Base-by-base conservation (phyloP, 2,888 invertebrate genomes). In the Operophtera brumata region DNA sequence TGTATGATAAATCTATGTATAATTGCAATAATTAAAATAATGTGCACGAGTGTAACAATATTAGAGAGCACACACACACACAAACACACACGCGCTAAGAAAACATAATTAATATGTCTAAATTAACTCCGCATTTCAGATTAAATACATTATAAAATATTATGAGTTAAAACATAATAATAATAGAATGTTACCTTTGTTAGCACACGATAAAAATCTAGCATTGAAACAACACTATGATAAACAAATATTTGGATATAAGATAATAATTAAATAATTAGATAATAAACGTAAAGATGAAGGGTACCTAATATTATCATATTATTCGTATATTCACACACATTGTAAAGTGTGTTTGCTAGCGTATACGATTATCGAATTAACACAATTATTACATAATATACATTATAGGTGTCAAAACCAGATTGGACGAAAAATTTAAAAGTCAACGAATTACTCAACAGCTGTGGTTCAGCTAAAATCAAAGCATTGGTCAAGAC, bases 381-480 rank as follows among this genome's bases (percentile, higher is more conserved):
- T 42, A 54, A 52, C 35, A 44, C 28, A 20, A 35, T 30, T 6
- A 30, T 30, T 14, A 67, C 63, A 71, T 71, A 20, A 20, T 20
- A 58, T 45, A 64, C 66, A 66, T 69, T 65, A 69, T 59, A 82
- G 72, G 81, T 78, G 84, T 77, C 71, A 83, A 82, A 78, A 78
- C 72, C 70, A 66, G 74, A 83, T 82, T 80, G 73, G 71, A 59
- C 61, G 78, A 78, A 72, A 85, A 85, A 84, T 80, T 69, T 69
- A 78, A 82, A 77, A 59, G 73, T 66, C 70, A 82, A 86, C 71
- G 14, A 25, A 37, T 78, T 49, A 61, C 39, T 35, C 9, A 46
- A 35, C 9, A 37, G 40, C 13, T 3, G 20, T 20, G 20, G 20
- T 35, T 44, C 10, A 41, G 36, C 28, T 46, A 46, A 52, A 46